A percentile compares a stretch with the other conserved stretches of the same genome.
These are phyloP conservation scores for Falcunculus frontatus DNA, from an alignment of 2,113 vertebrate species.

Conservation along the genomic window DNA sequence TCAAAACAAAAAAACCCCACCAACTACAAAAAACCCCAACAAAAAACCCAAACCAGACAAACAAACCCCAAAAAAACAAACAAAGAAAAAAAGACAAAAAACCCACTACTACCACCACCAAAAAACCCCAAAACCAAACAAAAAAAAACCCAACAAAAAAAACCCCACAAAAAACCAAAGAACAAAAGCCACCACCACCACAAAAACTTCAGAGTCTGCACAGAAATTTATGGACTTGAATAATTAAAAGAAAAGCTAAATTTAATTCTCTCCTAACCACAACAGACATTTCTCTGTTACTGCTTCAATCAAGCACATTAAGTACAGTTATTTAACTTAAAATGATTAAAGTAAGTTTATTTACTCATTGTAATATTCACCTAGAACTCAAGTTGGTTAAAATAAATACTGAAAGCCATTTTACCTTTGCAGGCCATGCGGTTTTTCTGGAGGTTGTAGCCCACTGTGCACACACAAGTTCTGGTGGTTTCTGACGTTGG, in stretches of 20 bases:
- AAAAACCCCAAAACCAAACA: too few species aligned
- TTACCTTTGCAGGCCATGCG: conserved; percentile 92
- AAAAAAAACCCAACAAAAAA: too few species aligned
- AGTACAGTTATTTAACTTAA: background rate
- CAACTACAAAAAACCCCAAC: background rate
- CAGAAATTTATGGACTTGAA: background rate
- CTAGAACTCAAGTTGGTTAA: background rate
- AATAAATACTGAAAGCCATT: background rate
- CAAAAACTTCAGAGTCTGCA: background rate
- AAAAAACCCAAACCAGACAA: background rate
- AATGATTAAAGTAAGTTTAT: background rate
- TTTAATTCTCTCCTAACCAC: background rate
- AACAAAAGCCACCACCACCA: too few species aligned
- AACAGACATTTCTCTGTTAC: background rate
- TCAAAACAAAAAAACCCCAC: too few species aligned
- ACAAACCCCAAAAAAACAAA: too few species aligned
- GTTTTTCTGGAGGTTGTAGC: conserved; percentile 90
- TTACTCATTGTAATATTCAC: background rate
- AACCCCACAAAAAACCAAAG: too few species aligned
- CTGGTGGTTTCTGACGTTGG: conserved; percentile 91
- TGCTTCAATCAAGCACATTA: background rate
- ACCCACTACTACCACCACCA: too few species aligned
- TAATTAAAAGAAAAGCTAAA: background rate
- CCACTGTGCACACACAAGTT: conserved; percentile 93
- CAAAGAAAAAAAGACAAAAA: too few species aligned